Percentiles rank a stretch among this genome's conserved stretches.
Evolutionary conservation across 2,888 invertebrate genomes (phyloP).

Genomic region (Papilio gigon): DNA sequence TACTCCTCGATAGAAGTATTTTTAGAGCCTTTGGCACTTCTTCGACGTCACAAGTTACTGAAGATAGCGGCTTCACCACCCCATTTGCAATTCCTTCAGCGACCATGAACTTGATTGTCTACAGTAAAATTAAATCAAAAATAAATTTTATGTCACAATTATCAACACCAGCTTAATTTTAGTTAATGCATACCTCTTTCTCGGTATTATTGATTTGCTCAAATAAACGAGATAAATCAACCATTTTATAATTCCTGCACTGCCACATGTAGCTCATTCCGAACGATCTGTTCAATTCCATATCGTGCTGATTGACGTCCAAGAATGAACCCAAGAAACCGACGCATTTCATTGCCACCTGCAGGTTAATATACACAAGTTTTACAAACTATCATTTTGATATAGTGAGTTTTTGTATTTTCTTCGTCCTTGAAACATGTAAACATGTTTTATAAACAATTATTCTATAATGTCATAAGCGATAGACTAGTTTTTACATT

Average conservation of each 20-base stretch:
- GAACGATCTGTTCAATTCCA: constrained; percentile 21
- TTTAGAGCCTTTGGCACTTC: constrained; percentile 20
- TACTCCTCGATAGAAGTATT: not conserved
- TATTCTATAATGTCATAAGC: not conserved
- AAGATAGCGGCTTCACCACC: constrained; percentile 15
- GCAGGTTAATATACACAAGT: not conserved
- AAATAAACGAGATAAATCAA: constrained; percentile 18
- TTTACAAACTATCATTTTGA: too few species aligned
- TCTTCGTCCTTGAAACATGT: not conserved
- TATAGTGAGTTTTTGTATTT: not conserved
- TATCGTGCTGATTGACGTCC: constrained; percentile 15
- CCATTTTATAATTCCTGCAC: not conserved
- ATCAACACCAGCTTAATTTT: too few species aligned
- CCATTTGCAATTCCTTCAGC: constrained; percentile 32
- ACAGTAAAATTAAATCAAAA: not conserved
- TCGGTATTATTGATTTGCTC: not conserved
- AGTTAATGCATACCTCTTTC: constrained; percentile 10
- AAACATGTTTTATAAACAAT: not conserved
- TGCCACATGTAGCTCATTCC: not conserved
- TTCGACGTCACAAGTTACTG: constrained; percentile 4
- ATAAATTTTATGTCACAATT: not conserved
- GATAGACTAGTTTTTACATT: not conserved
- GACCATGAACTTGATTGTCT: not conserved
- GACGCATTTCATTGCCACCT: constrained; percentile 24
- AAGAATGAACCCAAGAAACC: not conserved